Evolutionary conservation across 2,797 vertebrate genomes (phyloP).

Genomic region (Geotrypetes seraphini): DNA sequence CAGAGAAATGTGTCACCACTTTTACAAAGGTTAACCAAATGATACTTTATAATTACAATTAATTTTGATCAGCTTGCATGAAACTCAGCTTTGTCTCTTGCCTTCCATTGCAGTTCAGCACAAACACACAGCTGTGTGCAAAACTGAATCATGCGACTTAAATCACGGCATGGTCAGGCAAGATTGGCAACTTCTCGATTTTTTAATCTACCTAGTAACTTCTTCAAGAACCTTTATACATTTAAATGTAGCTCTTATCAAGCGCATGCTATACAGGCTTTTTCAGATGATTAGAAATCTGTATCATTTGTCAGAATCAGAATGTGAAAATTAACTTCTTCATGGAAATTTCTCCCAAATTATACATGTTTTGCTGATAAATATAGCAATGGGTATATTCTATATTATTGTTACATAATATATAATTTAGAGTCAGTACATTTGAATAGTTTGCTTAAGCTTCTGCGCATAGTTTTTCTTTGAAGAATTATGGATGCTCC

Average conservation of each 20-base stretch:
- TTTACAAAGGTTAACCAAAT: constrained; percentile 57
- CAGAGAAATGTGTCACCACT: constrained; percentile 53
- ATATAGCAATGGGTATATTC: not conserved
- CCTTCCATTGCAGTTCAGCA: constrained; percentile 44
- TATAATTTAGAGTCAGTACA: too few species aligned
- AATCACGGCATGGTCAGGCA: constrained; percentile 37
- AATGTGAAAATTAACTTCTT: constrained; percentile 4
- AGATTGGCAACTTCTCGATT: constrained; percentile 10
- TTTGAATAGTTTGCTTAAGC: not conserved
- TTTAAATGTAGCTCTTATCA: too few species aligned
- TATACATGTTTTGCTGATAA: constrained; percentile 1
- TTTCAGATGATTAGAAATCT: too few species aligned
- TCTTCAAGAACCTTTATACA: too few species aligned
- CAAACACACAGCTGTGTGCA: constrained; percentile 21
- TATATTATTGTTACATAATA: too few species aligned
- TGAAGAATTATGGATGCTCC: not conserved
- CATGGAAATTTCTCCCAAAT: not conserved
- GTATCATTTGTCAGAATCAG: too few species aligned
- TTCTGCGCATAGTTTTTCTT: not conserved
- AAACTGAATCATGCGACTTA: constrained; percentile 25
- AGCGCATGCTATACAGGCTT: constrained; percentile 40
- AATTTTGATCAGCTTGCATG: constrained; percentile 54
- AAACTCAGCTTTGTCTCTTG: constrained; percentile 39
- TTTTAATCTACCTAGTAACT: too few species aligned
- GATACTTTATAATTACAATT: constrained; percentile 43